Percentiles rank a stretch among this genome's conserved stretches.
These are phyloP conservation scores for Jaculus jaculus DNA, from an alignment of 2,113 vertebrate genomes.

Conservation along the genomic window DNA sequence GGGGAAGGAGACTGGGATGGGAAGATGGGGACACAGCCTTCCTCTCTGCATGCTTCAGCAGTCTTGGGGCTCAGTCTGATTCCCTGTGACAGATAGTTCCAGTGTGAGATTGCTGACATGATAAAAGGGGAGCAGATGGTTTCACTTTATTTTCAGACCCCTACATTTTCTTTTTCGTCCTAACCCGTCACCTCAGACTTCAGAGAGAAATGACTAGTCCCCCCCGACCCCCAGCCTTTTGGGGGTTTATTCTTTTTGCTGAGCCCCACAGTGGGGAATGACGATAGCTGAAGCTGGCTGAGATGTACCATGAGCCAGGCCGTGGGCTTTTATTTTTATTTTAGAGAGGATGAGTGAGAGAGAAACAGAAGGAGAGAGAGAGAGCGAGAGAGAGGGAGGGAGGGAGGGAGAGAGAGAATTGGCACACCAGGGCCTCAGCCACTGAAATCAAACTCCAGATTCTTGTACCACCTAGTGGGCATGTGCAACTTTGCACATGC, in stretches of 20 bases:
- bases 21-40: neutral
- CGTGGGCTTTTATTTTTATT: neutral
- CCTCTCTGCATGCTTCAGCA: constrained; percentile 57
- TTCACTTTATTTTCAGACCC: constrained; percentile 67
- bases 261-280: neutral
- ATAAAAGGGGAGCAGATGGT: constrained; percentile 72
- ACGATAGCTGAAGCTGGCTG: neutral
- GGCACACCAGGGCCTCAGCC: no score
- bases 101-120: constrained; percentile 62
- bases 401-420: no score
- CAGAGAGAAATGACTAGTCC: constrained; percentile 1
- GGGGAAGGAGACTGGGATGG: constrained; percentile 19
- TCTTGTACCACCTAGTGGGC: no score
- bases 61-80: constrained; percentile 62
- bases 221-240: neutral
- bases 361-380: no score
- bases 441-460: no score
- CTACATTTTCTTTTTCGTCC: neutral
- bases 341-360: neutral
- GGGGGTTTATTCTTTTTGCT: constrained; percentile 16
- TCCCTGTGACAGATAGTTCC: constrained; percentile 61
- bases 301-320: neutral
- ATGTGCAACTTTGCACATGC: no score
- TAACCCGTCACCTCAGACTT: constrained; percentile 14
- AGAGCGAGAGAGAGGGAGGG: no score